Conservation (phyloP, 2,888 invertebrate species). For the Drosophila merina region DNA sequence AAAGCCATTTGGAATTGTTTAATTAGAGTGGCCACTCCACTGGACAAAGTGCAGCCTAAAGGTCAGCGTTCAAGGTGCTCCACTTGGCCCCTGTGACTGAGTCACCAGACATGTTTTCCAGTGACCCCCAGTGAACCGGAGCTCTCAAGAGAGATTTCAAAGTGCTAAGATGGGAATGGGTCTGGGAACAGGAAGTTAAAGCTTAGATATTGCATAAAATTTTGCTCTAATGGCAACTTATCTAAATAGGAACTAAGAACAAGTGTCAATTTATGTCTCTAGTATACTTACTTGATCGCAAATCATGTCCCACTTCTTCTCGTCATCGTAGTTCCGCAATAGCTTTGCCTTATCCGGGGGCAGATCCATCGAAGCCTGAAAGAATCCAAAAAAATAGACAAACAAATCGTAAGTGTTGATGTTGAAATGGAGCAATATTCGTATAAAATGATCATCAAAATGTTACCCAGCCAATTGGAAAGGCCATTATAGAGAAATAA, state of each 20-base stretch:
- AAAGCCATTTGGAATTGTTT: slow-evolving; percentile 41
- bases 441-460: not conserved
- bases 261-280: not conserved
- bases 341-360: slow-evolving; percentile 99
- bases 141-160: slow-evolving; percentile 4
- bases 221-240: no score
- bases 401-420: slow-evolving; percentile 16
- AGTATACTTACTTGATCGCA: slow-evolving; percentile 94
- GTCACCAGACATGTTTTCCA: not conserved
- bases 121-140: not conserved
- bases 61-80: slow-evolving; percentile 47
- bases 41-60: slow-evolving; percentile 27
- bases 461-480: slow-evolving; percentile 31
- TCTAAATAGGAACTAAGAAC: slow-evolving; percentile 8
- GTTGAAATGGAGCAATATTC: slow-evolving; percentile 1
- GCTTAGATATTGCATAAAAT: no score
- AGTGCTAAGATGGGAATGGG: slow-evolving; percentile 1
- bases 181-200: no score
- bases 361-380: slow-evolving; percentile 98
- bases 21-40: slow-evolving; percentile 37
- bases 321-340: slow-evolving; percentile 96
- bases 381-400: slow-evolving; percentile 20
- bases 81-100: slow-evolving; percentile 8
- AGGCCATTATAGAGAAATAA: slow-evolving; percentile 14
- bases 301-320: slow-evolving; percentile 99